phyloP scores from a whole-genome alignment of 2,113 vertebrate genomes.

The Poeciliopsis retropinna region DNA sequence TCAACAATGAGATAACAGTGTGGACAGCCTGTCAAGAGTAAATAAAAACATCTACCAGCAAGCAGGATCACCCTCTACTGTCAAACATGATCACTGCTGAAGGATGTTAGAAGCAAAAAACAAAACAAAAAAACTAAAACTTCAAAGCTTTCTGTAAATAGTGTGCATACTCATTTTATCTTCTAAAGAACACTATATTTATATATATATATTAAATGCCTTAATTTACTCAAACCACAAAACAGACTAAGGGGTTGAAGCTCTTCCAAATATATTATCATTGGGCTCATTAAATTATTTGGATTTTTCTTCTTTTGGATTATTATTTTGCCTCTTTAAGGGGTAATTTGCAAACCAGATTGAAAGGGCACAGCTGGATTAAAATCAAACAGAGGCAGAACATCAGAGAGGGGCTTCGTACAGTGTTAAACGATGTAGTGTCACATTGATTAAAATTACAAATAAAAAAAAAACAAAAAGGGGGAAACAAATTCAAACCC shows the following conservation, averaged over 20 bases:
- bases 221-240: slow-evolving; percentile 59
- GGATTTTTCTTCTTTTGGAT: slow-evolving; percentile 41
- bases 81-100: slow-evolving; percentile 52
- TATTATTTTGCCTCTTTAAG: slow-evolving; percentile 37
- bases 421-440: slow-evolving; percentile 87
- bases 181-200: slow-evolving; percentile 48
- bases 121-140: slow-evolving; percentile 50
- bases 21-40: slow-evolving; percentile 65
- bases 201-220: slow-evolving; percentile 73
- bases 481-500: not conserved
- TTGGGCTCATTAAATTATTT: slow-evolving; percentile 64
- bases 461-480: not conserved
- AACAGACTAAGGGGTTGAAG: slow-evolving; percentile 54
- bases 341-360: slow-evolving; percentile 17
- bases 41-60: slow-evolving; percentile 69
- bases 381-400: slow-evolving; percentile 9
- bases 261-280: slow-evolving; percentile 50
- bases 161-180: slow-evolving; percentile 44
- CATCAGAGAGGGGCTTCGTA: slow-evolving; percentile 39
- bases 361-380: slow-evolving; percentile 11
- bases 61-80: slow-evolving; percentile 57
- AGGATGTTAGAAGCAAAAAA: slow-evolving; percentile 49
- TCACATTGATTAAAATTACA: slow-evolving; percentile 66
- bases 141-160: slow-evolving; percentile 60
- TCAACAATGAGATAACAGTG: slow-evolving; percentile 70